Percentiles rank a stretch among this genome's conserved stretches.
Evolutionary conservation across 2,797 vertebrate genomes (phyloP).

Genomic region (Ctenopoma kingsleyae): DNA sequence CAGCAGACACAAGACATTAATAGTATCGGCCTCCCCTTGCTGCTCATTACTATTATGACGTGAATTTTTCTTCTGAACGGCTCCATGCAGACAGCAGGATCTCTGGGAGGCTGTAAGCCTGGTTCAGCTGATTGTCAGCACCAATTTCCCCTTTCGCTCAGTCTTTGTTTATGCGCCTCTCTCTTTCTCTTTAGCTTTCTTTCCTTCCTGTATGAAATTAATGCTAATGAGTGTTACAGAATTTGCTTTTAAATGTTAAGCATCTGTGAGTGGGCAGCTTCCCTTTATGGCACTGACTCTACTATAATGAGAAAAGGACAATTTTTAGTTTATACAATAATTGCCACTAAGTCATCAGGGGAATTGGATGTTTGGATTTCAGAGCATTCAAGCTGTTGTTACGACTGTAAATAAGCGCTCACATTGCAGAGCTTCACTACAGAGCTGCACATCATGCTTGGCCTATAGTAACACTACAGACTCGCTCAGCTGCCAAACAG

Average conservation of each 20-base stretch:
- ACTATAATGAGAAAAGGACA: not conserved
- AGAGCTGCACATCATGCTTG: not conserved
- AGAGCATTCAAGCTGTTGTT: not conserved
- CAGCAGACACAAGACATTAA: not conserved
- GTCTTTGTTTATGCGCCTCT: slow-evolving; percentile 60
- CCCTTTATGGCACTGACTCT: slow-evolving; percentile 41
- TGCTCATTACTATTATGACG: slow-evolving; percentile 22
- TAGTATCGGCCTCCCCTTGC: not conserved
- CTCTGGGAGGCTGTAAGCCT: slow-evolving; percentile 13
- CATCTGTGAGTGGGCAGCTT: slow-evolving; percentile 49
- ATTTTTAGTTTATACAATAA: slow-evolving; percentile 30
- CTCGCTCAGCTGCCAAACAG: no score
- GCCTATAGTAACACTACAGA: no score
- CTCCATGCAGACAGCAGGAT: slow-evolving; percentile 20
- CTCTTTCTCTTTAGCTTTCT: slow-evolving; percentile 47
- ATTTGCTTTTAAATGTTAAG: slow-evolving; percentile 44
- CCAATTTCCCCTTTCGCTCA: slow-evolving; percentile 50
- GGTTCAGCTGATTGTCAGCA: slow-evolving; percentile 46
- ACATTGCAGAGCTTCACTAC: slow-evolving; percentile 3
- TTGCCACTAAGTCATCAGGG: slow-evolving; percentile 17
- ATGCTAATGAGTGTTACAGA: slow-evolving; percentile 54
- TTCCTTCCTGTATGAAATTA: slow-evolving; percentile 43
- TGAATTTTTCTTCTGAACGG: slow-evolving; percentile 17
- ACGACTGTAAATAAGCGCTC: slow-evolving; percentile 11
- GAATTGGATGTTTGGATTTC: slow-evolving; percentile 18